Evolutionary conservation across 1,140 invertebrate genomes (phyloP), one percentile per base, ranked within the genome.

Genomic region (Solen grandis): DNA sequence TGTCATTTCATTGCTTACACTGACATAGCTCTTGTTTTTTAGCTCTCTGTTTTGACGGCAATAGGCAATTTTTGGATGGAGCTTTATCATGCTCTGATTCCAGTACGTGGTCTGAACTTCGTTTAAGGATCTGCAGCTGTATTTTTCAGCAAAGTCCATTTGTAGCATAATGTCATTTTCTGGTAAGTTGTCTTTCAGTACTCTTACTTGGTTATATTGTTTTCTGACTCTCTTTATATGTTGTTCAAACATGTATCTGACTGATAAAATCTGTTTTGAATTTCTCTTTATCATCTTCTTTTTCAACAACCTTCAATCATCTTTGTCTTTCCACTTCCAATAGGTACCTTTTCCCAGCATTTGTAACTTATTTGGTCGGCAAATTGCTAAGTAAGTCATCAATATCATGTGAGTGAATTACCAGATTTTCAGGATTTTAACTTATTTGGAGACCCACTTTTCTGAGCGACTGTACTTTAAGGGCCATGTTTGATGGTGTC

Each of bases 61-160:
- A 41, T 86, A 86, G 1, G 62, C 36, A 13, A 84, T 75, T 3
- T 75, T 55, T 31, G 78, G 74, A 46, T 84, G 82, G 14, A 84
- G 46, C 0, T 73, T 74, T 0, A 85, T 79, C 8, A 19, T 8
- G 1, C 68, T 31, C n/a, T 35, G 25, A 36, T 81, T 84, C 75
- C 70, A 85, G 29, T 84, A 82, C 0, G 84, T 75, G 14, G 69
- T 77, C 55, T 85, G 78, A 13, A 85, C 66, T 36, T 84, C 84
- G 29, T 85, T 74, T 10, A 60, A 57, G 8, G 78, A 77, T 57
- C 19, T 54, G 38, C 81, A 84, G 0, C 13, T 36, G 59, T 63
- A 85, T 60, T 81, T 81, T 79, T 85, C 84, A 0, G 84, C 78
- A 77, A 82, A 81, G 52, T 81, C 79, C 69, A 81, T 74, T 13